Conservation (phyloP, 2,113 vertebrate species). For the Neogobius melanostomus region DNA sequence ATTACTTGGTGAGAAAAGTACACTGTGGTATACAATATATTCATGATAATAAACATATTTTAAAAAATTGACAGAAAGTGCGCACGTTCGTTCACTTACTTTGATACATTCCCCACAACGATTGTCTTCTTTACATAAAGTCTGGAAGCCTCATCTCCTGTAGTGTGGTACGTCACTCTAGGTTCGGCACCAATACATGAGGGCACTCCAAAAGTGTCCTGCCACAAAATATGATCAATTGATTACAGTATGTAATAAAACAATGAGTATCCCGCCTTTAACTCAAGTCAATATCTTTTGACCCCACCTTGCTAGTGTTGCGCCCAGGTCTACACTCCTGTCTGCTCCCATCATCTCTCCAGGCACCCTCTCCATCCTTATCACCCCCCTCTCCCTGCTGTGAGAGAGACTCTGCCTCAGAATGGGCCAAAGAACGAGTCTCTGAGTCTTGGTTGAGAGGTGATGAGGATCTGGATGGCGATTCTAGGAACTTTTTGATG, state of each 20-base stretch:
- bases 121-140: conserved; percentile 98
- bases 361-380: conserved; percentile 69
- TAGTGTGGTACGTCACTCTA: conserved; percentile 79
- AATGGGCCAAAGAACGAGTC: conserved; percentile 88
- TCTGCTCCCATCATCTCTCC: conserved; percentile 76
- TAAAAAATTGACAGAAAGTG: too few species aligned
- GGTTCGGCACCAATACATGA: conserved; percentile 79
- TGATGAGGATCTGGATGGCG: conserved; percentile 92
- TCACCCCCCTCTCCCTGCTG: conserved; percentile 87
- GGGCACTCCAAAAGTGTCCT: conserved; percentile 85
- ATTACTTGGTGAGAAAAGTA: too few species aligned
- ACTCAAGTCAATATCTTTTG: background rate
- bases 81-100: conserved; percentile 71
- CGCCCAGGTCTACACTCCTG: conserved; percentile 82
- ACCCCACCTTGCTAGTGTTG: conserved; percentile 81
- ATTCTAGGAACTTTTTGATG: conserved; percentile 93
- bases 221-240: conserved; percentile 30
- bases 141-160: conserved; percentile 87
- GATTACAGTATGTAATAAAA: background rate
- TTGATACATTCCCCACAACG: conserved; percentile 97
- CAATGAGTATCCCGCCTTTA: background rate
- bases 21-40: too few species aligned
- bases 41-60: too few species aligned
- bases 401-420: conserved; percentile 91
- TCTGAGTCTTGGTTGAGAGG: conserved; percentile 96